A percentile compares a stretch with the other conserved stretches of the same genome.
Evolutionary conservation across 2,888 invertebrate genomes (phyloP).

Genomic region (Alsophila aescularia): DNA sequence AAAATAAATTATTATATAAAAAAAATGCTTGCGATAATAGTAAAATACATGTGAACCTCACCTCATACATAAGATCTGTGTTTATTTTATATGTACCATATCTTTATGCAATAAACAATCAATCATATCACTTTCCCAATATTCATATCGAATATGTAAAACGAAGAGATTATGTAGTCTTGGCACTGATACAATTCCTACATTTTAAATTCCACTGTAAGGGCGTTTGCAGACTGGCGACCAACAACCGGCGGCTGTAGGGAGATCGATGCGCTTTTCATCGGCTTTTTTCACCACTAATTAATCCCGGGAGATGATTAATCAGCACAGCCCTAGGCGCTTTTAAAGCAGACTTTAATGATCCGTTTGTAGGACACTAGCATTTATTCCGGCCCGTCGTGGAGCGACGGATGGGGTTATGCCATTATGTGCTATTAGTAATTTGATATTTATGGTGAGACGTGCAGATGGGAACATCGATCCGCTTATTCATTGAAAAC

Average conservation of each 20-base stretch:
- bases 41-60: too few relatives aligned
- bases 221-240: constrained; percentile 45
- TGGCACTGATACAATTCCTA: not conserved
- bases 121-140: not conserved
- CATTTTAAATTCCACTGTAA: constrained; percentile 38
- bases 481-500: too few relatives aligned
- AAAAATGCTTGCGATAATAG: too few relatives aligned
- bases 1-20: too few relatives aligned
- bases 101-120: too few relatives aligned
- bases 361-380: constrained; percentile 70
- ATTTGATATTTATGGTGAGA: not conserved
- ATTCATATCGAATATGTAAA: not conserved
- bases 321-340: constrained; percentile 67
- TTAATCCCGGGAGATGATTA: constrained; percentile 78
- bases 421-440: not conserved
- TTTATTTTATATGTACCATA: too few relatives aligned
- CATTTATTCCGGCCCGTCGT: constrained; percentile 55
- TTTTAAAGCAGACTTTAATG: constrained; percentile 74
- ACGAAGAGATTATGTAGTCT: not conserved
- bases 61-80: too few relatives aligned
- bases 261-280: constrained; percentile 59
- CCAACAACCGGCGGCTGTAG: constrained; percentile 22
- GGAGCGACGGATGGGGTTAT: constrained; percentile 51
- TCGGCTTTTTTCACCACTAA: constrained; percentile 61
- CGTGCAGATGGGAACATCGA: too few relatives aligned